These are phyloP conservation scores for Calameuta idolon DNA, from an alignment of 2,888 invertebrate genomes.

Conservation along the genomic window DNA sequence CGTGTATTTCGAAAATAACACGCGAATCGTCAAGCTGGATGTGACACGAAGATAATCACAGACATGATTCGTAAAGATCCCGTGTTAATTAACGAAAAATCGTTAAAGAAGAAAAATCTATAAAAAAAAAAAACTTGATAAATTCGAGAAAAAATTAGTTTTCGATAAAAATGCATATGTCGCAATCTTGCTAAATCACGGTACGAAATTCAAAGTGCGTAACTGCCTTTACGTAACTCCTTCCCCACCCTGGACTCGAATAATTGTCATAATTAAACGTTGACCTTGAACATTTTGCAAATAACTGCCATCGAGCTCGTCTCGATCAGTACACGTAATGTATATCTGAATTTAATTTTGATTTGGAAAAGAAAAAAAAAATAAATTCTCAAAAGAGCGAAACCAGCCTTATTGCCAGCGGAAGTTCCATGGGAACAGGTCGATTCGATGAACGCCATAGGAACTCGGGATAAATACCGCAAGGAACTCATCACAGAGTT, in stretches of 20 bases:
- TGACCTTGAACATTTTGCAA: slow-evolving; percentile 3
- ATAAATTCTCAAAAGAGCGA: background rate
- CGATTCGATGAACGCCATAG: background rate
- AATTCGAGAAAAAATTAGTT: too few relatives aligned
- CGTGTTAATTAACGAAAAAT: too few relatives aligned
- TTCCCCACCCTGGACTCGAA: background rate
- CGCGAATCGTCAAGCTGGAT: background rate
- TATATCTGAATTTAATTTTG: background rate
- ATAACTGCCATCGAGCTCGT: background rate
- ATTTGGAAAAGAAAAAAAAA: background rate
- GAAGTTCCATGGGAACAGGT: background rate
- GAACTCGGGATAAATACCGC: background rate
- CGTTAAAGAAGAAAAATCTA: too few relatives aligned
- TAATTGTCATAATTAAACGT: background rate
- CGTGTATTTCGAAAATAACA: background rate
- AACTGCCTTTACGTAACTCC: background rate
- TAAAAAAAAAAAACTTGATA: too few relatives aligned
- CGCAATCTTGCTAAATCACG: background rate
- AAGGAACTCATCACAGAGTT: background rate
- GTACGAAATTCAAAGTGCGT: background rate
- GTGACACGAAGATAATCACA: too few relatives aligned
- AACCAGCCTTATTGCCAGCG: background rate
- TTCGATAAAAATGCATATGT: background rate
- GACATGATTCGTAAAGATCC: too few relatives aligned
- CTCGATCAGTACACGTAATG: background rate